A percentile compares a stretch with the other conserved stretches of the same genome.
Evolutionary conservation across 2,888 invertebrate genomes (phyloP).

Genomic region (Synanthedon tipuliformis): DNA sequence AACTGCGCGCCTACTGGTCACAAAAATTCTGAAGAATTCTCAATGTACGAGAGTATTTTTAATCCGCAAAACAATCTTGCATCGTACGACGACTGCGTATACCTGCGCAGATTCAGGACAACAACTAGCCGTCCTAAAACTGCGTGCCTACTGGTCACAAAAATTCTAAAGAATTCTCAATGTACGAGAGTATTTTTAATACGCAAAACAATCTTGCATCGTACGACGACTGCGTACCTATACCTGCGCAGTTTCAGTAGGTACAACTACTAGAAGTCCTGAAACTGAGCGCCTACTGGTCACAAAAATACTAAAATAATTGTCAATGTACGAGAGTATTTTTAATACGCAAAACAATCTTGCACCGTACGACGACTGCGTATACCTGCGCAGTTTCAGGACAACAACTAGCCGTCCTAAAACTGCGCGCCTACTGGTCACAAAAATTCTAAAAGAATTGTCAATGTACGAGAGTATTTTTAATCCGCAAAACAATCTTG

Average conservation of each 20-base stretch:
- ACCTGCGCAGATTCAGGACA: slow-evolving; percentile 10
- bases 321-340: no score
- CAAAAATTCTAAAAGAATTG: no score
- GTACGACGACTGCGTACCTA: neutral
- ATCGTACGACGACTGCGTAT: slow-evolving; percentile 1
- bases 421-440: slow-evolving; percentile 9
- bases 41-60: no score
- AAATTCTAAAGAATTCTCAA: no score
- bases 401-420: slow-evolving; percentile 6
- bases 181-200: no score
- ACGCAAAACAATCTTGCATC: neutral
- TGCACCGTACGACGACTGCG: slow-evolving; percentile 1
- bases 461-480: no score
- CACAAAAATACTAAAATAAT: no score
- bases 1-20: slow-evolving; percentile 9
- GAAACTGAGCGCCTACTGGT: slow-evolving; percentile 11
- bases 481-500: slow-evolving; percentile 1
- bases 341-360: neutral
- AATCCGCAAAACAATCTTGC: slow-evolving; percentile 1
- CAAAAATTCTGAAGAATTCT: no score
- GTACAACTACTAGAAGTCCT: slow-evolving; percentile 2
- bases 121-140: slow-evolving; percentile 10
- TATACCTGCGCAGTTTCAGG: slow-evolving; percentile 10
- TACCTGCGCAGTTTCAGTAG: slow-evolving; percentile 11
- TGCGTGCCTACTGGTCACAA: slow-evolving; percentile 4